Evolutionary conservation across 1,140 invertebrate genomes (phyloP), one percentile per base, ranked within the genome.

Genomic region (Drosophila rhopaloa): DNA sequence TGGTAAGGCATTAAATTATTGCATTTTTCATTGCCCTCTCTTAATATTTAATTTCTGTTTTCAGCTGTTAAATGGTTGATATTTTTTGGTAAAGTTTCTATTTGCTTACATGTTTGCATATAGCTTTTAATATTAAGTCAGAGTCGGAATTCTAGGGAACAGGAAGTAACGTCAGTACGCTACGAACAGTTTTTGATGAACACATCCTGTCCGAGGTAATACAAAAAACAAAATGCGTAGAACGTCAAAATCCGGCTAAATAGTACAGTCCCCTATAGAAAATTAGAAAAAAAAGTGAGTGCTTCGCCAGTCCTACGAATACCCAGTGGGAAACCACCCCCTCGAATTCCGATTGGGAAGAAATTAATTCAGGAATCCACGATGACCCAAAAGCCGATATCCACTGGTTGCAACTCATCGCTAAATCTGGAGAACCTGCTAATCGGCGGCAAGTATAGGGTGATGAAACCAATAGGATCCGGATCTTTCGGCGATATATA

Each of bases 401-500:
- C 13, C 10, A 19, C 38, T 10, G 38, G 44, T 24, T 46, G 65
- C 7, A 63, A 76, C 9, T 11, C 79, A 0, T 51, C 84, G 9
- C 11, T 79, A 40, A 27, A 57, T 7, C 32, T 88, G 46, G 79
- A 88, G 29, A 88, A 88, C 46, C 72, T 62, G 7, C n/a, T 89
- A 16, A 35, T 99, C 86, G 98, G 98, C 85, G 98, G 98, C 93
- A 98, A 98, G 93, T 99, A 98, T 94, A 95, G 98, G 90, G 95
- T 99, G 70, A 97, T 98, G 79, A 95, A 97, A 91, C 98, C 99
- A 94, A 99, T 99, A 93, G 98, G 98, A 72, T 98, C 97, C 92
- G 98, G 98, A 65, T 99, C 98, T 40, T 99, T 99, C 93, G 98
- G 98, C 81, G 98, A 99, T 93, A 99, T 99, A 93, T 99, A 99